A percentile compares a stretch with the other conserved stretches of the same genome.
phyloP scores from a whole-genome alignment of 2,797 vertebrate genomes.

The Epinephelus awoara region DNA sequence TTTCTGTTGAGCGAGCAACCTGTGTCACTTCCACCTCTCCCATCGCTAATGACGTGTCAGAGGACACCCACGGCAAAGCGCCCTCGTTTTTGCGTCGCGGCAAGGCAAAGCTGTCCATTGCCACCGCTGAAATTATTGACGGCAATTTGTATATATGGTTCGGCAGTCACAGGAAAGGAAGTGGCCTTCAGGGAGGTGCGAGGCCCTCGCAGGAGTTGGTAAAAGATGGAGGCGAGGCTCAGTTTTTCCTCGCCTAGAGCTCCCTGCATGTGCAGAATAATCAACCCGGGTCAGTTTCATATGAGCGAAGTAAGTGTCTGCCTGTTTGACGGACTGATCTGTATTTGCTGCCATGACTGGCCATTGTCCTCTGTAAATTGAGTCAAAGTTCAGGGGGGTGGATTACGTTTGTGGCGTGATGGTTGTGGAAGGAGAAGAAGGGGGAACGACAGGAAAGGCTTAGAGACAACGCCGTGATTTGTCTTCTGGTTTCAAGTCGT shows the following conservation, averaged over 20 bases:
- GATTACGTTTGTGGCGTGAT: conserved; percentile 57
- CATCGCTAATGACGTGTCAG: conserved; percentile 77
- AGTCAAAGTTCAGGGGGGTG: conserved; percentile 67
- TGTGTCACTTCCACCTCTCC: conserved; percentile 69
- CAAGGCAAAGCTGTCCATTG: conserved; percentile 21
- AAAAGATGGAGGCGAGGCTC: conserved; percentile 45
- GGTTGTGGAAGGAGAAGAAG: conserved; percentile 25
- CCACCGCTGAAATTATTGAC: conserved; percentile 61
- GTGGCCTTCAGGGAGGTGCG: conserved; percentile 49
- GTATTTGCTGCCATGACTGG: conserved; percentile 26
- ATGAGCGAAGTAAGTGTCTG: conserved; percentile 5
- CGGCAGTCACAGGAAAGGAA: conserved; percentile 45
- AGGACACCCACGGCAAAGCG: conserved; percentile 66
- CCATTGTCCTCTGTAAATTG: conserved; percentile 66
- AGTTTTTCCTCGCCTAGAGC: conserved; percentile 21
- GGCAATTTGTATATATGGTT: conserved; percentile 61
- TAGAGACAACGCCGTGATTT: conserved; percentile 62
- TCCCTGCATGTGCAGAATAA: conserved; percentile 32
- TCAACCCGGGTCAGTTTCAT: conserved; percentile 46
- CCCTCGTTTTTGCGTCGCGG: conserved; percentile 24
- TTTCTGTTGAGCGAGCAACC: conserved; percentile 80
- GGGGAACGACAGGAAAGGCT: conserved; percentile 44
- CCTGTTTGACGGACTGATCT: conserved; percentile 44
- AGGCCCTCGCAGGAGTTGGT: conserved; percentile 46
- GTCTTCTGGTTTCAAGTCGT: conserved; percentile 58